Base-by-base conservation (phyloP, 2,113 vertebrate species). In the Nycticryphes semicollaris region DNA sequence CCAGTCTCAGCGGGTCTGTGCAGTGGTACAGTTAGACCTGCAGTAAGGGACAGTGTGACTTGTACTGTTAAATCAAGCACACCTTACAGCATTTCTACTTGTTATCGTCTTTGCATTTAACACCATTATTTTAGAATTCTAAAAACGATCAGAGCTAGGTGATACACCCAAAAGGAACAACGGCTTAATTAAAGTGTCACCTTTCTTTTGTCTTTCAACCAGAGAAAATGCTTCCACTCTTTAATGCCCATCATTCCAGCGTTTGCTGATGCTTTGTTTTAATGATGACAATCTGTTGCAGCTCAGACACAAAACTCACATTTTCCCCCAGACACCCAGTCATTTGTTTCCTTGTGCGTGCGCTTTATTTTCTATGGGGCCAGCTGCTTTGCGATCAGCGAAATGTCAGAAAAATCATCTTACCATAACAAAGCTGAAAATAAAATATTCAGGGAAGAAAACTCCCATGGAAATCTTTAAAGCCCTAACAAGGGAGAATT, bases 341-440 rank as follows among this genome's bases (percentile, higher is more conserved):
- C 93, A 66, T 87, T 96, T 96, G 80, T 95, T 96, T 97, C 96
- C 94, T 96, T 94, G 91, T 97, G 89, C 56, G 41, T 84, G 84
- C 8, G 72, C 90, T 92, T 92, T 95, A 90, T 90, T 96, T 97
- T 97, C 96, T 96, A 96, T 78, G 84, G 96, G 98, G 84, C 92
- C 97, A 98, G 97, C 95, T 98, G 97, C 95, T 92, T 97, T 96
- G 87, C 95, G 94, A 98, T 97, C 92, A 96, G 86, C 17, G 7
- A 98, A 98, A 98, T 98, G 97, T 97, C 97, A 97, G 96, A 79
- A 93, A 96, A 97, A 96, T 92, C 86, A 90, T 95, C 96, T 97
- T 96, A 93, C 93, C 83, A 94, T 94, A 96, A 97, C 96, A 97
- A 89, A 97, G 81, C 91, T 90, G 93, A 96, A 96, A 95, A 93